Evolutionary conservation across 2,797 vertebrate genomes (phyloP).

Genomic region (Pygocentrus nattereri): DNA sequence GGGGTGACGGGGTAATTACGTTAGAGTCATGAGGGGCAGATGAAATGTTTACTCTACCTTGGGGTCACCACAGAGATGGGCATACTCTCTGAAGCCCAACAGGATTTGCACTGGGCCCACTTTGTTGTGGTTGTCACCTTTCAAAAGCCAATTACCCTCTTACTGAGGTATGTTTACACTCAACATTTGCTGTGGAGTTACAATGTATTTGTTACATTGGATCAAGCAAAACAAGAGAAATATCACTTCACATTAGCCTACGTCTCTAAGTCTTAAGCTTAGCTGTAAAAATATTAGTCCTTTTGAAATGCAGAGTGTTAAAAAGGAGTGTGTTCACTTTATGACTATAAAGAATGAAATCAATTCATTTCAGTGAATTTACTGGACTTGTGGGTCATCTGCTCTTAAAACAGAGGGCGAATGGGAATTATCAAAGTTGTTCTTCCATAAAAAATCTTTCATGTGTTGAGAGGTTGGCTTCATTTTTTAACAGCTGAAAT

Average conservation of each 20-base stretch:
- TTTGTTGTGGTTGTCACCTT: slow-evolving; percentile 68
- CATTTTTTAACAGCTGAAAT: slow-evolving; percentile 34
- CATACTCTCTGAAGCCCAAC: slow-evolving; percentile 66
- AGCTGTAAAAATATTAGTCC: background rate
- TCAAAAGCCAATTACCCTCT: slow-evolving; percentile 67
- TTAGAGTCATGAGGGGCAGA: slow-evolving; percentile 80
- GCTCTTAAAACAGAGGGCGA: background rate
- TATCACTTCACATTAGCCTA: background rate
- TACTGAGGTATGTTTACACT: slow-evolving; percentile 43
- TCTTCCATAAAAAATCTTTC: background rate
- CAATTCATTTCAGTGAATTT: background rate
- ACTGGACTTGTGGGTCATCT: background rate
- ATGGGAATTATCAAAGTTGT: background rate
- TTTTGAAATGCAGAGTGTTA: background rate
- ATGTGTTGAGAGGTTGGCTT: background rate
- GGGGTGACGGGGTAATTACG: slow-evolving; percentile 81
- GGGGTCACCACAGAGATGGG: slow-evolving; percentile 73
- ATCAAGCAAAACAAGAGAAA: background rate
- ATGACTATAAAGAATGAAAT: background rate
- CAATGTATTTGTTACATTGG: slow-evolving; percentile 12
- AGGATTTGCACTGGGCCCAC: slow-evolving; percentile 69
- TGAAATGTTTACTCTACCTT: slow-evolving; percentile 81
- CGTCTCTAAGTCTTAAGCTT: background rate
- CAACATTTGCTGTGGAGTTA: slow-evolving; percentile 34
- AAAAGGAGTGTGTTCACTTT: background rate